Evolutionary conservation across 2,888 invertebrate species (phyloP).

Genomic region (Drosophila prolongata): DNA sequence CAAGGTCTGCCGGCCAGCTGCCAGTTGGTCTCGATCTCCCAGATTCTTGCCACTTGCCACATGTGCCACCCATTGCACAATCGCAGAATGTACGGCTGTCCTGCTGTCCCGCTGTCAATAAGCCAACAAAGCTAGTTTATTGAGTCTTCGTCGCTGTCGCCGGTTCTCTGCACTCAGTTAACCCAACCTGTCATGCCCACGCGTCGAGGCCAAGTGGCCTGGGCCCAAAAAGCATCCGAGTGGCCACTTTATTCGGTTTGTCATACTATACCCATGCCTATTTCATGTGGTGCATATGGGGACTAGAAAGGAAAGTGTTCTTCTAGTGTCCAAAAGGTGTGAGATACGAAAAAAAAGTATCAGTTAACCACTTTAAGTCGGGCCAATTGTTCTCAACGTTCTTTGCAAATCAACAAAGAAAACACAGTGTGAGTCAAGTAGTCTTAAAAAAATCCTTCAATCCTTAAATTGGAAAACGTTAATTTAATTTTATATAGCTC

Average conservation of each 20-base stretch:
- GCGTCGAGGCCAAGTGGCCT: slow-evolving; percentile 67
- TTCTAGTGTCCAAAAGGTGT: slow-evolving; percentile 16
- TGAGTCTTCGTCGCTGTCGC: slow-evolving; percentile 55
- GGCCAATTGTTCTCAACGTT: slow-evolving; percentile 1
- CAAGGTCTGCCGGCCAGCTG: slow-evolving; percentile 73
- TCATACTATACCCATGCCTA: slow-evolving; percentile 23
- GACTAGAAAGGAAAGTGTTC: slow-evolving; percentile 27
- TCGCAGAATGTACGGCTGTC: slow-evolving; percentile 57
- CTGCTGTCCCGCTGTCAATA: slow-evolving; percentile 62
- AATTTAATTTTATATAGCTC: neutral
- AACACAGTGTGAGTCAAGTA: neutral
- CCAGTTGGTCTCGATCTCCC: slow-evolving; percentile 54
- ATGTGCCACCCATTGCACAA: slow-evolving; percentile 68
- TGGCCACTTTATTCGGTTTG: slow-evolving; percentile 64
- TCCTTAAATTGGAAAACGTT: neutral
- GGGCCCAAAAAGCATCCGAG: slow-evolving; percentile 49
- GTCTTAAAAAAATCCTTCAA: neutral
- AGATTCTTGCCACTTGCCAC: slow-evolving; percentile 69
- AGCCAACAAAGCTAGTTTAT: slow-evolving; percentile 71
- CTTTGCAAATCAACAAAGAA: slow-evolving; percentile 17
- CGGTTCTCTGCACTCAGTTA: slow-evolving; percentile 53
- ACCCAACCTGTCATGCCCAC: slow-evolving; percentile 75
- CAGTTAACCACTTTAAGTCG: slow-evolving; percentile 10
- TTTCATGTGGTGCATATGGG: slow-evolving; percentile 15
- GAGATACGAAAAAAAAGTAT: slow-evolving; percentile 9